Base-by-base conservation (phyloP, 2,113 vertebrate species). In the Phrynosoma blainvillii region DNA sequence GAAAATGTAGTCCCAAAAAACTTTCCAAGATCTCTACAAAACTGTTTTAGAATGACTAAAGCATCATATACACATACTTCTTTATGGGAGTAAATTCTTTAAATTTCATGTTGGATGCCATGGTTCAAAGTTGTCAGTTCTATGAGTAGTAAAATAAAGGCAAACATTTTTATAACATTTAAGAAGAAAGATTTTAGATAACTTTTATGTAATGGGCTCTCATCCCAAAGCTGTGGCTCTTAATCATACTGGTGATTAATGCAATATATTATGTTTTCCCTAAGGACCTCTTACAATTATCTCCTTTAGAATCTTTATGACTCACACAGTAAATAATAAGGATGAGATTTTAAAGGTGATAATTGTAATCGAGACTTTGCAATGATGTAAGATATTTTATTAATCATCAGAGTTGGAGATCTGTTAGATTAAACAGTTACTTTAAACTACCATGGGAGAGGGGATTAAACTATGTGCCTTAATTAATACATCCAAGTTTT, bases 251-350 rank as follows among this genome's bases (percentile, higher is more conserved):
- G 62, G 36, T 73, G 89, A 91, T 87, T 90, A 74, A 78, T 68
- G 16, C 6, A 75, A 84, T 85, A 86, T 76, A 2, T 91, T 88
- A 1, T 89, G 90, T 88, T 52, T 92, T 65, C 42, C 88, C 77
- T 93, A 89, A 90, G 86, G 92, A 93, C 86, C 87, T 88, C 90
- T 92, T 87, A 91, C 86, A 92, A 89, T 89, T 89, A 87, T 88
- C 89, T 89, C 14, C 23, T 87, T 79, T 90, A 93, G 92, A 93
- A 91, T 79, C 66, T 82, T 89, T 89, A 79, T 84, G 88, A 36
- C 79, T 80, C 52, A 71, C 27, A 71, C 65, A 71, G 77, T 73
- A 90, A 82, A 91, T 77, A 68, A 87, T 84, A 84, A 90, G 89
- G 93, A 84, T 70, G 91, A 82, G 65, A 79, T 92, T 94, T 92